Evolutionary conservation across 2,797 vertebrate species (phyloP), one percentile per base, ranked within the genome.

Genomic region (Hyperoplus immaculatus): DNA sequence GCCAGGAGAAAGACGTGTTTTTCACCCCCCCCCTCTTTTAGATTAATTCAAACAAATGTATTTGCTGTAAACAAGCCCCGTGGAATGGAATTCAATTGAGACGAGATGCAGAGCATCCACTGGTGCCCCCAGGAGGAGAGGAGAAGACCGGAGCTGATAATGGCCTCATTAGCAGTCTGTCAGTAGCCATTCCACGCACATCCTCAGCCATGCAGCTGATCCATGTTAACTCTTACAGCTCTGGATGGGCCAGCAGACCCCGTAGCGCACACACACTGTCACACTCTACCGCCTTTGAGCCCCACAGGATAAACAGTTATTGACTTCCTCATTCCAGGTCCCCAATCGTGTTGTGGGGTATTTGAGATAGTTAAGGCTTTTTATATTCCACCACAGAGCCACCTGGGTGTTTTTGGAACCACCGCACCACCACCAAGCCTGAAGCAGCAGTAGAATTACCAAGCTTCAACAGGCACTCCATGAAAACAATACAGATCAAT

Each of bases 111-210:
- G 92, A 91, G 92, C 91, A 90, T 91, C 88, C 83, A 87, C 87
- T 75, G 84, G 84, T 89, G 90, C 90, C 93, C 29, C 93, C 92
- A 53, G 80, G 88, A 94, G 91, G 90, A 93, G 85, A 88, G 74
- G 80, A 90, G 88, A 91, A 86, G 90, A 94, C 92, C 85, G 82
- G 89, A 94, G 93, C 93, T 87, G 93, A 95, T 96, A 95, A 95
- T 95, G 92, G 93, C 92, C 95, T 96, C 95, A 95, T 96, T 96
- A 96, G 93, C 94, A 93, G 93, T 92, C 93, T 95, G 95, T 96
- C 95, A 96, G 93, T 92, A 93, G 87, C 89, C 93, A 89, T 93
- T 92, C 94, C 87, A 93, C 85, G 82, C 90, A 88, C 79, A 81
- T 80, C 63, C 89, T 87, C 85, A 73, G 29, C 82, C 78, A 82